Evolutionary conservation across 1,140 invertebrate species (phyloP).

Genomic region (Sminthurides bifidus): DNA sequence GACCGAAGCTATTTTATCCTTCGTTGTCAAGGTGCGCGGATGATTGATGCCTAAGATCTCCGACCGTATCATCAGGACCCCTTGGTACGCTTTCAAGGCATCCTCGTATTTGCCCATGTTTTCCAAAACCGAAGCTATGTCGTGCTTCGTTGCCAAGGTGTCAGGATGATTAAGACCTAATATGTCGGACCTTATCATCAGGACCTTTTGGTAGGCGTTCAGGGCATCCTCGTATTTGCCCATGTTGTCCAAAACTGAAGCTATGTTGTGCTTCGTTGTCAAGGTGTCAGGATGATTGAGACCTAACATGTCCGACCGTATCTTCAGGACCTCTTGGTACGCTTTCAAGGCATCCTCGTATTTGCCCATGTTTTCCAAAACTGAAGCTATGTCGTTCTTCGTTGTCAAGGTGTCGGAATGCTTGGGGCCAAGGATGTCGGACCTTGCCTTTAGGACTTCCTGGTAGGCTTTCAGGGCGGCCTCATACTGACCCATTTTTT

Average conservation of each 20-base stretch:
- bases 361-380: not conserved
- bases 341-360: not conserved
- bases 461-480: no score
- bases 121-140: not conserved
- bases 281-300: not conserved
- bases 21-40: not conserved
- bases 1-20: not conserved
- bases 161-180: not conserved
- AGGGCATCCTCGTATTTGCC: not conserved
- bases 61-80: not conserved
- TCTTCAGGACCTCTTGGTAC: not conserved
- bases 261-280: not conserved
- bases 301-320: not conserved
- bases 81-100: not conserved
- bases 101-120: not conserved
- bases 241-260: not conserved
- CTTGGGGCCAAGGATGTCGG: not conserved
- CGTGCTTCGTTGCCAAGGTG: not conserved
- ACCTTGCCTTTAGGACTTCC: no score
- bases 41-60: not conserved
- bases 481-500: no score
- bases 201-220: not conserved
- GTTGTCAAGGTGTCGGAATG: not conserved
- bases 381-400: not conserved
- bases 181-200: not conserved